A percentile compares a stretch with the other conserved stretches of the same genome.
These are phyloP conservation scores for Cetoscarus ocellatus DNA, from an alignment of 2,797 vertebrate species.

Conservation along the genomic window DNA sequence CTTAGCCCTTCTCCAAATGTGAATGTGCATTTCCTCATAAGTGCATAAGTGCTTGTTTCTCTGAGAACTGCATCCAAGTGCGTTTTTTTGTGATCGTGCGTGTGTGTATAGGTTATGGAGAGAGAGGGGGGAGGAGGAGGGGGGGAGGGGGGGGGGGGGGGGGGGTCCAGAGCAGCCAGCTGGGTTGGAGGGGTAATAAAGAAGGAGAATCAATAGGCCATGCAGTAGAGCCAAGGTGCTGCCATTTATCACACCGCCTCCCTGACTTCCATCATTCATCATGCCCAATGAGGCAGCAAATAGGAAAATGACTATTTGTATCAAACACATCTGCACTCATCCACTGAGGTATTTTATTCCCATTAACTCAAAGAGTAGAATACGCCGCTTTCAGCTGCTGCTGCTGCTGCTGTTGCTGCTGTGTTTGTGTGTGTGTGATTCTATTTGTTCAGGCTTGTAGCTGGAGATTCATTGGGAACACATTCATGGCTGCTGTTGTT, in stretches of 20 bases:
- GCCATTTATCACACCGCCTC: slow-evolving; percentile 99
- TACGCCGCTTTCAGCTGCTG: slow-evolving; percentile 98
- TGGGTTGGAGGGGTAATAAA: slow-evolving; percentile 99
- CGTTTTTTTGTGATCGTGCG: slow-evolving; percentile 26
- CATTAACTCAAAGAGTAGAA: slow-evolving; percentile 99
- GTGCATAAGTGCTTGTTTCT: slow-evolving; percentile 63
- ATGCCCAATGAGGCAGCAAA: slow-evolving; percentile 99
- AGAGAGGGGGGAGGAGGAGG: not conserved
- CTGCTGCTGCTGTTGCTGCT: slow-evolving; percentile 75
- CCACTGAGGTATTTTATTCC: slow-evolving; percentile 99
- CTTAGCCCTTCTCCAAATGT: slow-evolving; percentile 33
- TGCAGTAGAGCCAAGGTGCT: slow-evolving; percentile 99
- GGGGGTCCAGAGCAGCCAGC: slow-evolving; percentile 98
- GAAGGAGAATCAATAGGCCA: slow-evolving; percentile 99
- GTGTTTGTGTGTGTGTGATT: slow-evolving; percentile 76
- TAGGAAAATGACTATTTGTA: slow-evolving; percentile 99
- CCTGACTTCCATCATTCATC: slow-evolving; percentile 99
- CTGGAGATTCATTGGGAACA: slow-evolving; percentile 93
- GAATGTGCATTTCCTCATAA: slow-evolving; percentile 59
- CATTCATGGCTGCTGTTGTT: slow-evolving; percentile 86
- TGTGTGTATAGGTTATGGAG: slow-evolving; percentile 14
- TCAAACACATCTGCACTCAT: slow-evolving; percentile 99
- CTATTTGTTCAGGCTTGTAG: slow-evolving; percentile 96
- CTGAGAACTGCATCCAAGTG: slow-evolving; percentile 28
- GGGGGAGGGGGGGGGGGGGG: slow-evolving; percentile 8